Conservation (phyloP, 2,113 vertebrate species). For the Gallinago undulata region DNA sequence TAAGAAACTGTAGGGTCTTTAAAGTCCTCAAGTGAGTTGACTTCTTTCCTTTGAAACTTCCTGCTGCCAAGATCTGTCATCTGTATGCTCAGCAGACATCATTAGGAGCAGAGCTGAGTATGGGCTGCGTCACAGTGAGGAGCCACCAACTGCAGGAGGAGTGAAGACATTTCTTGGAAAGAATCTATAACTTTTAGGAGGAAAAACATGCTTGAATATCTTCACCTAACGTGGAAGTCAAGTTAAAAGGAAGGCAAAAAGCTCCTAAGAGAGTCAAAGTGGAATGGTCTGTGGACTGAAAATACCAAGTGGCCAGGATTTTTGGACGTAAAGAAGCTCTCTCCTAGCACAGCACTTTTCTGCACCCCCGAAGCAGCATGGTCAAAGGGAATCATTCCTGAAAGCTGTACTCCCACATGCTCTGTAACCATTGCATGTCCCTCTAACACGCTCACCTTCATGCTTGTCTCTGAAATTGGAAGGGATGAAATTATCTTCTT, state of each 20-base stretch:
- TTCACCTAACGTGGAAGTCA: not conserved
- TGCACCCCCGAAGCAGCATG: not conserved
- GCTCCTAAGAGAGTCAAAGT: not conserved
- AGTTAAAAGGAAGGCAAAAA: not conserved
- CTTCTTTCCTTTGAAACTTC: not conserved
- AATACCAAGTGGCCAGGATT: not conserved
- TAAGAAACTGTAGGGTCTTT: not conserved
- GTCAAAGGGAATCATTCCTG: no score
- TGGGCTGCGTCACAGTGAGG: rapidly evolving
- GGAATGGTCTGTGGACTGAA: not conserved
- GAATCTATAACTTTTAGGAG: not conserved
- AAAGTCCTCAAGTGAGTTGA: not conserved
- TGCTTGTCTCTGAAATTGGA: not conserved
- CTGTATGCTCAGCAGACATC: not conserved
- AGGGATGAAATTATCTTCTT: not conserved
- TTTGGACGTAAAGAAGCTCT: not conserved
- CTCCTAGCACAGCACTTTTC: not conserved
- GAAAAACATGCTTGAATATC: not conserved
- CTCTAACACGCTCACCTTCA: not conserved
- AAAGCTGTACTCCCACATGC: not conserved
- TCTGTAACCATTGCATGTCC: not conserved
- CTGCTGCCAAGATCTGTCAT: not conserved
- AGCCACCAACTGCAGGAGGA: not conserved
- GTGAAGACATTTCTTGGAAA: not conserved
- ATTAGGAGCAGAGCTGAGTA: not conserved